These are phyloP conservation scores for Melanotaenia maccullochi DNA, from an alignment of 2,797 vertebrate species.

Conservation along the genomic window DNA sequence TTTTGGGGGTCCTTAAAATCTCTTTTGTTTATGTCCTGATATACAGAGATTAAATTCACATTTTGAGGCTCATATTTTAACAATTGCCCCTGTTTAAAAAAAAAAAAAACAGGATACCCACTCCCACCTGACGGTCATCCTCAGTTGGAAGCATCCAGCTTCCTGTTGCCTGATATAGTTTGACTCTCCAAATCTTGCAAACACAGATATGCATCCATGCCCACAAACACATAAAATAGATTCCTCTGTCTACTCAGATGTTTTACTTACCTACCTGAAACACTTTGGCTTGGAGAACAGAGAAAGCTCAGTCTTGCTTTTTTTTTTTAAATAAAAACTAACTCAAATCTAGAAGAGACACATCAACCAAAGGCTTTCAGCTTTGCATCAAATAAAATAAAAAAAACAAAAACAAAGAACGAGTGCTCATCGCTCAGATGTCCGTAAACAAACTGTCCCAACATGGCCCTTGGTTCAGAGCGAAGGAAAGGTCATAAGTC, in stretches of 20 bases:
- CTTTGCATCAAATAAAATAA: constrained; percentile 26
- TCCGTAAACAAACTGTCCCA: constrained; percentile 64
- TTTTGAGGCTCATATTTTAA: background rate
- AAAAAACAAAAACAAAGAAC: constrained; percentile 5
- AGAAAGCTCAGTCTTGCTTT: constrained; percentile 27
- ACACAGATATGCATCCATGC: constrained; percentile 13
- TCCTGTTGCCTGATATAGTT: no score
- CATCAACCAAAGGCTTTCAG: constrained; percentile 27
- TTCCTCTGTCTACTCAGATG: constrained; percentile 47
- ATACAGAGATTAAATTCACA: background rate
- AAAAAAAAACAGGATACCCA: background rate
- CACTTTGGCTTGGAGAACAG: constrained; percentile 45
- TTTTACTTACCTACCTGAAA: constrained; percentile 64
- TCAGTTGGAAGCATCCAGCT: no score
- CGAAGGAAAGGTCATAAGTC: constrained; percentile 55
- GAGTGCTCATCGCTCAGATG: constrained; percentile 59
- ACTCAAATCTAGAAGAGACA: constrained; percentile 34
- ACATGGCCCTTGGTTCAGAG: constrained; percentile 53
- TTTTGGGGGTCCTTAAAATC: background rate
- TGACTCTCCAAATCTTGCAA: constrained; percentile 5
- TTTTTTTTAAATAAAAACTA: constrained; percentile 22
- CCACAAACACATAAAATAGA: constrained; percentile 39
- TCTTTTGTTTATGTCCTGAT: background rate
- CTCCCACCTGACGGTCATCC: no score
- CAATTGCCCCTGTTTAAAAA: background rate